phyloP scores from a whole-genome alignment of 2,888 invertebrate genomes.

The Epicampocera succincta region DNA sequence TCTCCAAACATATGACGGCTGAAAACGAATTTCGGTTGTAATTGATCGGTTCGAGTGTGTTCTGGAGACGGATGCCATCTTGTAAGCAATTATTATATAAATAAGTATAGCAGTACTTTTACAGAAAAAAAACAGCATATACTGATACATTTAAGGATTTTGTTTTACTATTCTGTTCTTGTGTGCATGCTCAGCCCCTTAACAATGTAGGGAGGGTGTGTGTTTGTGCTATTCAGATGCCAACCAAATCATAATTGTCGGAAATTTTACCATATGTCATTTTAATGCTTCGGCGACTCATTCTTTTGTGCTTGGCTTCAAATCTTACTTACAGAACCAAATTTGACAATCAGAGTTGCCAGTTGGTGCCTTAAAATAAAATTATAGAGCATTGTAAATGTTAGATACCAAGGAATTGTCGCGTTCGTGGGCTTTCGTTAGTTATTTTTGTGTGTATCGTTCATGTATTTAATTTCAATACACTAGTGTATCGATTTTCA shows the following conservation, averaged over 20 bases:
- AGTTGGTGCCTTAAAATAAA: too few relatives aligned
- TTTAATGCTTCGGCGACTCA: slow-evolving; percentile 37
- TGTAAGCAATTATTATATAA: slow-evolving; percentile 44
- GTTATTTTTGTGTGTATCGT: too few relatives aligned
- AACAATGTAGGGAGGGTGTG: slow-evolving; percentile 53
- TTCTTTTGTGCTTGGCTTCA: background rate
- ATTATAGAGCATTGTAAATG: too few relatives aligned
- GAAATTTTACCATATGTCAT: slow-evolving; percentile 67
- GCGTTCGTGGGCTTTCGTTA: too few relatives aligned
- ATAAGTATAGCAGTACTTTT: slow-evolving; percentile 7
- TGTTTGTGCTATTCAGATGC: slow-evolving; percentile 2
- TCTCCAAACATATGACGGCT: slow-evolving; percentile 56
- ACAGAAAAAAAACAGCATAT: background rate
- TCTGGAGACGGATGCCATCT: slow-evolving; percentile 62
- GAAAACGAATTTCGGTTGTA: slow-evolving; percentile 50
- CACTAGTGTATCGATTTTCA: too few relatives aligned
- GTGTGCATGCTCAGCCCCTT: slow-evolving; percentile 7
- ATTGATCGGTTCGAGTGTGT: slow-evolving; percentile 67
- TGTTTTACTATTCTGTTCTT: background rate
- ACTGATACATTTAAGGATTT: slow-evolving; percentile 1
- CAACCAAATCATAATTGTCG: slow-evolving; percentile 15
- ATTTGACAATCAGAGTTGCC: background rate
- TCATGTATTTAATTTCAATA: too few relatives aligned
- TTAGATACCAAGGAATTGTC: too few relatives aligned
- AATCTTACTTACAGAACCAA: background rate